Evolutionary conservation across 2,113 vertebrate genomes (phyloP).

Genomic region (Varanus komodoensis): DNA sequence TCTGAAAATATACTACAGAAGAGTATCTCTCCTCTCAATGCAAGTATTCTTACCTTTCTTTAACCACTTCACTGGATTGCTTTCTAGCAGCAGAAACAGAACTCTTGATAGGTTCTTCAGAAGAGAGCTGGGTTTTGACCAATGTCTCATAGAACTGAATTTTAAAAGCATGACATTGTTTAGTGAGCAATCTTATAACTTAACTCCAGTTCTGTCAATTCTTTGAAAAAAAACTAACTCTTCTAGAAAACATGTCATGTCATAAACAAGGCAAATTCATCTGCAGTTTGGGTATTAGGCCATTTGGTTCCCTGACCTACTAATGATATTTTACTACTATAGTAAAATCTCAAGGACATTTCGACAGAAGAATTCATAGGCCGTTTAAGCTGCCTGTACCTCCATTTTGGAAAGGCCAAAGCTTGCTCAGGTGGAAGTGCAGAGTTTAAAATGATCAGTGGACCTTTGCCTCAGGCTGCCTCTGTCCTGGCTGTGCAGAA

Average conservation of each 20-base stretch:
- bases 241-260: constrained; percentile 15
- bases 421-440: not conserved
- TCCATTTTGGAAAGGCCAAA: not conserved
- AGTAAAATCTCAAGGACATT: not conserved
- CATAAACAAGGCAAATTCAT: constrained; percentile 18
- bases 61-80: constrained; percentile 29
- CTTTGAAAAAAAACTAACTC: constrained; percentile 12
- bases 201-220: constrained; percentile 28
- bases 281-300: not conserved
- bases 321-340: constrained; percentile 6
- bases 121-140: constrained; percentile 25
- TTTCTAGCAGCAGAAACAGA: constrained; percentile 55
- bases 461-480: not conserved
- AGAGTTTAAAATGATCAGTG: not conserved
- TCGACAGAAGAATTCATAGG: no score
- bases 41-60: constrained; percentile 41
- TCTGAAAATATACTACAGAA: constrained; percentile 2
- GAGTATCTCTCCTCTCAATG: not conserved
- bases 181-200: constrained; percentile 26
- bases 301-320: constrained; percentile 1
- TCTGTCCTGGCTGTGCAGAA: not conserved
- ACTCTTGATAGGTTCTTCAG: constrained; percentile 38
- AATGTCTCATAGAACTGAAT: constrained; percentile 32
- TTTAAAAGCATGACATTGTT: constrained; percentile 43
- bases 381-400: not conserved